phyloP scores from a whole-genome alignment of 2,113 vertebrate genomes.

The Channa maculata region DNA sequence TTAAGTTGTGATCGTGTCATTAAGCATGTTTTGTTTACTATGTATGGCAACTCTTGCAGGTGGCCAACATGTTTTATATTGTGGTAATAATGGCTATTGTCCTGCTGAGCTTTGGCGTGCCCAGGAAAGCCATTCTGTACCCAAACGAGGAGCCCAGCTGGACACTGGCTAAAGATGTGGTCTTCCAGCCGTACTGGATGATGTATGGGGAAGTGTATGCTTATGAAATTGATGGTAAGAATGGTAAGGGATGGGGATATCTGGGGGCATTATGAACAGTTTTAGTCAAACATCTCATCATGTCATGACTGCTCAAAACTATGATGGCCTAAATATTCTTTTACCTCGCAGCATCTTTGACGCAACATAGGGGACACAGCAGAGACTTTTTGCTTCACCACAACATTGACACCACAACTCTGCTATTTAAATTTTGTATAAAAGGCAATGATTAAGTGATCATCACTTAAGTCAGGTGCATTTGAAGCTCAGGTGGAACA shows the following conservation, averaged over 20 bases:
- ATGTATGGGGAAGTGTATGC: slow-evolving; percentile 99
- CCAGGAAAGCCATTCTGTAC: slow-evolving; percentile 96
- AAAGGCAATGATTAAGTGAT: slow-evolving; percentile 19
- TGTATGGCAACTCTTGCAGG: slow-evolving; percentile 80
- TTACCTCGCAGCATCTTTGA: slow-evolving; percentile 32
- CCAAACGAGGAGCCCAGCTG: slow-evolving; percentile 91
- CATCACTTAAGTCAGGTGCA: slow-evolving; percentile 3
- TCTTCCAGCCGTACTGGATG: slow-evolving; percentile 99
- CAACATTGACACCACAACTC: slow-evolving; percentile 25
- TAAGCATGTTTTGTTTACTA: background rate
- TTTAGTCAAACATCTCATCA: slow-evolving; percentile 50
- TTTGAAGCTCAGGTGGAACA: slow-evolving; percentile 34
- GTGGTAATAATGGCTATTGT: slow-evolving; percentile 99
- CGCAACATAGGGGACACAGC: slow-evolving; percentile 4
- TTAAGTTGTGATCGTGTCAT: background rate
- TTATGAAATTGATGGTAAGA: slow-evolving; percentile 98
- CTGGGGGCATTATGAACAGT: slow-evolving; percentile 23
- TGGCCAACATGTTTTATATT: slow-evolving; percentile 99
- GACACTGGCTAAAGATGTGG: slow-evolving; percentile 94
- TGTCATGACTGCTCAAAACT: slow-evolving; percentile 52
- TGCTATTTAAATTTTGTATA: background rate
- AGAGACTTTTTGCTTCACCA: slow-evolving; percentile 31
- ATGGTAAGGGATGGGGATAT: slow-evolving; percentile 51
- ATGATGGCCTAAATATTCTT: slow-evolving; percentile 26
- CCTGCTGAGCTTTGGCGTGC: slow-evolving; percentile 96